Percentiles rank a stretch among this genome's conserved stretches.
Conservation (phyloP, 2,113 vertebrate species). For the Philantomba maxwellii region DNA sequence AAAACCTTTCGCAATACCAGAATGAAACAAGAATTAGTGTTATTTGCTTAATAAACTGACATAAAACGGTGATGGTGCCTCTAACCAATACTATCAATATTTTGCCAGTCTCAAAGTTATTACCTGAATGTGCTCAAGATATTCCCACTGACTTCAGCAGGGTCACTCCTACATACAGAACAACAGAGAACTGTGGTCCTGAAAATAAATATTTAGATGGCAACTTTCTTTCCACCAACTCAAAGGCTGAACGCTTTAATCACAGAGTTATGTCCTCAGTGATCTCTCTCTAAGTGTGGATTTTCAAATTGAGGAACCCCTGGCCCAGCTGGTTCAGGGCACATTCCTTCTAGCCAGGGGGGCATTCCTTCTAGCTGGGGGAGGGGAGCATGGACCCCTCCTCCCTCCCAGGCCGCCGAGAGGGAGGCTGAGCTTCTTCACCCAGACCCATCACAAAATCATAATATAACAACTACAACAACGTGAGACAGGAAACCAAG, state of each 20-base stretch:
- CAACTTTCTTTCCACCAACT: constrained; percentile 1
- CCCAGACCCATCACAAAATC: constrained; percentile 18
- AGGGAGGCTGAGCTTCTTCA: not conserved
- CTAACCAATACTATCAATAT: not conserved
- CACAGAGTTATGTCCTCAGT: not conserved
- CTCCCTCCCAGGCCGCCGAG: not conserved
- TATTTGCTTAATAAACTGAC: not conserved
- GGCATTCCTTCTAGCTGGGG: not conserved
- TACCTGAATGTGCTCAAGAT: not conserved
- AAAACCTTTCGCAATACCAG: not conserved
- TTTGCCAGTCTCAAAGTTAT: not conserved
- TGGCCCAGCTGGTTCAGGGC: not conserved
- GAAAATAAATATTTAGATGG: constrained; percentile 7
- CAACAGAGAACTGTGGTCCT: not conserved
- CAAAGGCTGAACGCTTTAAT: not conserved
- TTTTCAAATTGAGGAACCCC: not conserved
- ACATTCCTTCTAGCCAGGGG: not conserved
- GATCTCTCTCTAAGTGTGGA: not conserved
- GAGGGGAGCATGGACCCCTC: not conserved
- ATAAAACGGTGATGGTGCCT: not conserved
- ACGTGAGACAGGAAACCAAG: not conserved
- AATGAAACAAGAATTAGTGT: not conserved
- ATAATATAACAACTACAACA: constrained; percentile 6
- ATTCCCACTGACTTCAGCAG: not conserved
- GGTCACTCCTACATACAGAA: not conserved